Evolutionary conservation across 1,140 invertebrate genomes (phyloP), one percentile per base, ranked within the genome.

Genomic region (Laupala kohalensis): DNA sequence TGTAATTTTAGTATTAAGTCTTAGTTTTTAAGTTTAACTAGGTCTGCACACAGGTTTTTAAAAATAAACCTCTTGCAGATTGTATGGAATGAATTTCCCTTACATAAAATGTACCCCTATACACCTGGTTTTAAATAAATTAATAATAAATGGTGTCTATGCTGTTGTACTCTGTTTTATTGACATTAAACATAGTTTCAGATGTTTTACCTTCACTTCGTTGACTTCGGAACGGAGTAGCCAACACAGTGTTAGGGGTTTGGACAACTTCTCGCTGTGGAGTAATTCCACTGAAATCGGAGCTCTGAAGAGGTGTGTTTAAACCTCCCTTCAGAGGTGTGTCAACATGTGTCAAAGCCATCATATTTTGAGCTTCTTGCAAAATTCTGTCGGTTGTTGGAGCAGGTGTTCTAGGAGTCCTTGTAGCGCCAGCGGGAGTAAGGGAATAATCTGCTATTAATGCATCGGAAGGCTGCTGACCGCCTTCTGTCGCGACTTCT

Each of bases 281-380:
- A 67, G 93, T 84, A 1, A 92, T 86, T 1, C 93, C 89, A 69
- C 86, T 89, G 79, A 97, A 97, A 80, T 98, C 95, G 0, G 90
- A 87, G 77, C 97, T 90, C 73, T 92, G 88, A 2, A 99, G 79
- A 0, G 95, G 93, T 1, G 96, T 98, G 79, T 99, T 99, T 4
- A 95, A 76, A 0, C 97, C 97, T 64, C 97, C 92, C 81, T 98
- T 98, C 0, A 99, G 81, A 13, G 97, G 97, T 0, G 97, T 99
- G 77, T 99, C 97, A 0, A 97, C 95, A 79, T 99, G 95, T 0
- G 93, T 95, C 6, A 99, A 80, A 5, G 97, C 97, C 92, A 99
- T 97, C 71, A 99, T 92, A 80, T 99, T 98, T 80, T 99, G 96
- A 0, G 97, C 96, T 83, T 99, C 97, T 87, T 97, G 88, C 73